A percentile compares a stretch with the other conserved stretches of the same genome.
phyloP scores from a whole-genome alignment of 2,888 invertebrate species.

The Tetropium fuscum region DNA sequence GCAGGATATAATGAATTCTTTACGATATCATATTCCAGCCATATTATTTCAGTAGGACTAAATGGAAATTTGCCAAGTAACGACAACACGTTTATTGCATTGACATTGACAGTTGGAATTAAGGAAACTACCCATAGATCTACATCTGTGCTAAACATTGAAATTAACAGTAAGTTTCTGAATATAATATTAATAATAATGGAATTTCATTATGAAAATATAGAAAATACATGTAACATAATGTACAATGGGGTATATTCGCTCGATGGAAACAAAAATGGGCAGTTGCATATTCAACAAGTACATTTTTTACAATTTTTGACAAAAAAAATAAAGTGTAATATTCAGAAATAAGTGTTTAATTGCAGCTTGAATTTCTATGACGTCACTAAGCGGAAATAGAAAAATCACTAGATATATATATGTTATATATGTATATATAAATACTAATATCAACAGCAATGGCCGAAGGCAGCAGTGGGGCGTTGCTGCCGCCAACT shows the following conservation, averaged over 20 bases:
- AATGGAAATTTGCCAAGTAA: conserved; percentile 26
- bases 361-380: no score
- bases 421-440: no score
- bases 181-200: neutral
- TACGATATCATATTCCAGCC: conserved; percentile 2
- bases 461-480: no score
- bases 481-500: no score
- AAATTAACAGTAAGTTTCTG: conserved; percentile 31
- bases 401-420: no score
- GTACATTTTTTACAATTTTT: no score
- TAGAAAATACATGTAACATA: no score
- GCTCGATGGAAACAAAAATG: conserved; percentile 3
- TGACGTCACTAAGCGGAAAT: no score
- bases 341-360: no score
- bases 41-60: conserved; percentile 4
- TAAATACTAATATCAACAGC: no score
- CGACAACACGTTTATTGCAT: conserved; percentile 28
- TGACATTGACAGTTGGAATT: conserved; percentile 37
- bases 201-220: neutral
- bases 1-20: conserved; percentile 18
- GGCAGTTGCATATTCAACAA: conserved; percentile 16
- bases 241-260: neutral
- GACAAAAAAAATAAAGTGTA: no score
- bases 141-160: conserved; percentile 37
- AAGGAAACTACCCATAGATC: conserved; percentile 23